Conservation (phyloP, 1,140 invertebrate genomes). For the Sarcophaga bullata region DNA sequence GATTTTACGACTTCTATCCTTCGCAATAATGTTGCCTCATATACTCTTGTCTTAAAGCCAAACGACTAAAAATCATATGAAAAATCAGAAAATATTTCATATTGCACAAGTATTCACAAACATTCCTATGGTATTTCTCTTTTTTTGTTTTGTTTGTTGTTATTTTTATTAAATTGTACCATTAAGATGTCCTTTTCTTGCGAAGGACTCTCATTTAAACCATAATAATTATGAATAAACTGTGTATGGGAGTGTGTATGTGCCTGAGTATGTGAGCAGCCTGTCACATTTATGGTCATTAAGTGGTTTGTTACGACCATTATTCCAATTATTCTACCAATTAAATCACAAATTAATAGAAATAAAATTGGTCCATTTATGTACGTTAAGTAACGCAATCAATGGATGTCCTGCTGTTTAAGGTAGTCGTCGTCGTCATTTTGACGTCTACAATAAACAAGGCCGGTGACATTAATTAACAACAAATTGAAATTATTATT, state of each 20-base stretch:
- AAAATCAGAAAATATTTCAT: no score
- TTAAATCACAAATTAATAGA: slow-evolving; percentile 31
- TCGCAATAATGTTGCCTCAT: no score
- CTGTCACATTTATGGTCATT: neutral
- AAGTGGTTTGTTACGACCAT: neutral
- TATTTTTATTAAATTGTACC: neutral
- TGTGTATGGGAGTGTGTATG: neutral
- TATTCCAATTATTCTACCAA: slow-evolving; percentile 8
- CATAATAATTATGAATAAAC: no score
- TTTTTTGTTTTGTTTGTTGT: no score
- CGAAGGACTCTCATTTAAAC: no score
- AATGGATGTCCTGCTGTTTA: neutral
- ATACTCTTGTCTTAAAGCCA: no score
- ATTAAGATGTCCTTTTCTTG: neutral
- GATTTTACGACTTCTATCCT: no score
- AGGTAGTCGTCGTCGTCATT: neutral
- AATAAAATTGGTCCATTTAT: neutral
- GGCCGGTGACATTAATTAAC: neutral
- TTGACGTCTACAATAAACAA: neutral
- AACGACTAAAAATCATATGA: no score
- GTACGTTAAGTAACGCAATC: neutral
- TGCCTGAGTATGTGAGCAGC: neutral
- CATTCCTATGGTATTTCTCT: neutral
- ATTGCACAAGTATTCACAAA: neutral
- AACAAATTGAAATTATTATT: no score